phyloP scores from a whole-genome alignment of 35 echinoderm and acorn worm species.

The Ophioderma brevispina region DNA sequence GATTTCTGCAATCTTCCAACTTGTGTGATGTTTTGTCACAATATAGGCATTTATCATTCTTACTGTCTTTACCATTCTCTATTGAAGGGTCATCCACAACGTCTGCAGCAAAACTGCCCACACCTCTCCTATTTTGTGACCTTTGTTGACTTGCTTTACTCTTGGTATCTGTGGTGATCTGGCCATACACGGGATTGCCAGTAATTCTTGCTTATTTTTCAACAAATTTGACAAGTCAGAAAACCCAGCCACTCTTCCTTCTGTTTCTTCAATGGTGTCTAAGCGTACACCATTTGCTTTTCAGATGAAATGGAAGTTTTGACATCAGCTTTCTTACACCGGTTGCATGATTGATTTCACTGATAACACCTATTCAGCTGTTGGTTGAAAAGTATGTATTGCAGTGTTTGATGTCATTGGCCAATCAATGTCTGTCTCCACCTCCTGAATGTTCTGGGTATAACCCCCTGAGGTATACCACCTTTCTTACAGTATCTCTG shows the following conservation, averaged over 20 bases:
- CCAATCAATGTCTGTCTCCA: no score
- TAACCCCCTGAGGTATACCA: no score
- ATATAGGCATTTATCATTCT: background rate
- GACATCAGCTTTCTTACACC: background rate
- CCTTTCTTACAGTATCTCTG: no score
- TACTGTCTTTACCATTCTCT: background rate
- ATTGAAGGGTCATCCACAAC: no score
- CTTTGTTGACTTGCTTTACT: background rate
- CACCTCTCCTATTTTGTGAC: background rate
- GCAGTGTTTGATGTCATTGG: no score
- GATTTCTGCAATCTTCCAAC: conserved; percentile 14
- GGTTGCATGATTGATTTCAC: background rate
- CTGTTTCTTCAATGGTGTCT: background rate
- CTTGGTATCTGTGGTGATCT: background rate
- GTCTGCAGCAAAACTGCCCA: background rate
- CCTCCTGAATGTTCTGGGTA: no score
- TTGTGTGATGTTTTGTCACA: background rate
- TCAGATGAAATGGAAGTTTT: conserved; percentile 11
- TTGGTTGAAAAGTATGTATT: no score
- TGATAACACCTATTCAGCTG: background rate
- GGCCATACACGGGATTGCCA: background rate
- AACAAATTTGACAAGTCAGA: conserved; percentile 20
- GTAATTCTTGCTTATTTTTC: conserved; percentile 1
- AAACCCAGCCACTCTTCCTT: background rate
- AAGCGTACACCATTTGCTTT: conserved; percentile 3